Evolutionary conservation across 2,888 invertebrate genomes (phyloP), one percentile per base, ranked within the genome.

Genomic region (Phyllotreta striolata): DNA sequence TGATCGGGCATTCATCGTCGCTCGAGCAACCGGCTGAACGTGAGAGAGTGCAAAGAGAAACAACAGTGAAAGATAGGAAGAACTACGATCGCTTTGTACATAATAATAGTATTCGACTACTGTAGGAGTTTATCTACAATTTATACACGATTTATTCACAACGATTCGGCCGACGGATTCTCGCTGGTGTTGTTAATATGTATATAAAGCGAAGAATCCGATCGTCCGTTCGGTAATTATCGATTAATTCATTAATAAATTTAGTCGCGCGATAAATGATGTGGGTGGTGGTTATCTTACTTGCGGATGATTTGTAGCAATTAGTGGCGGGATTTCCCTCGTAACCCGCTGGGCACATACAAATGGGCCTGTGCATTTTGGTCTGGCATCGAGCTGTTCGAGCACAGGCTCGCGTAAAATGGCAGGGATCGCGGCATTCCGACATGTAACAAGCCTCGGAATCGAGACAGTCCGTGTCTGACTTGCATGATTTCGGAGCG

Each of bases 391-490:
- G 88, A 72, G 92, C 91, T 81, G 89, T 88, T 70, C 85, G 79
- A 72, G 89, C 90, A 84, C 92, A 93, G 70, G 89, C 87, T 81
- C 88, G 89, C 79, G 88, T 88, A 87, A 93, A 88, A 81, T 91
- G 91, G 83, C 93, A 93, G 73, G 92, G 92, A 83, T 92, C 89
- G 81, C 90, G 89, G 83, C 93, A 93, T 75, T 88, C 83, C 76
- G 89, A 90, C 87, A 90, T 90, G 83, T 91, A 90, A 83, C 93
- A 93, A 78, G 91, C 90, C 84, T 92, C 91, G 73, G 86, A 89
- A 79, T 90, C 89, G 83, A 91, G 89, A 84, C 93, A 93, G 83
- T 93, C 91, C 79, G 88, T 89, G 83, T 93, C 91, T 80, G 90
- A 89, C 83, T 89, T 88, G 85, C 93, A 93, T 78, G 91, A 90